Evolutionary conservation across 2,797 vertebrate genomes (phyloP).

Genomic region (Myotis planiceps): DNA sequence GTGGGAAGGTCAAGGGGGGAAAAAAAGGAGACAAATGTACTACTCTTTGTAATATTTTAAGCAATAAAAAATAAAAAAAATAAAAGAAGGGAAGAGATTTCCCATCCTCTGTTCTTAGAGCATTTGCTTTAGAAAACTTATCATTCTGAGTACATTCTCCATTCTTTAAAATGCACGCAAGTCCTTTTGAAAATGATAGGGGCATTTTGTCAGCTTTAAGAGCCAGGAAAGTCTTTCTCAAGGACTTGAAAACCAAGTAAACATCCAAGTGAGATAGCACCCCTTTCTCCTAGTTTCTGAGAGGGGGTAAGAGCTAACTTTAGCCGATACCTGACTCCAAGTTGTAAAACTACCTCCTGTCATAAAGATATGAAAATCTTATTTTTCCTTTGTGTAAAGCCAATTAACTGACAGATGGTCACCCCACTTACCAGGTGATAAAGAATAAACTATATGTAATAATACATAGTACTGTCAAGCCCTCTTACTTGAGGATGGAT

Average conservation of each 20-base stretch:
- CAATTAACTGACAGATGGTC: background rate
- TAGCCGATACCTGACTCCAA: background rate
- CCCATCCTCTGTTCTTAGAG: background rate
- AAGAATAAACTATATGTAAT: background rate
- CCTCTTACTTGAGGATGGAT: background rate
- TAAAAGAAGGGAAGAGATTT: background rate
- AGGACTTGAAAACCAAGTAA: background rate
- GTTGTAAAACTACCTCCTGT: background rate
- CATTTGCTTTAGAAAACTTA: background rate
- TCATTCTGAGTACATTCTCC: background rate
- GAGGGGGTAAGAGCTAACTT: background rate
- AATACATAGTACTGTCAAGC: background rate
- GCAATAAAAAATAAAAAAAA: too few species aligned
- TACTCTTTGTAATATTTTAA: too few species aligned
- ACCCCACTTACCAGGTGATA: background rate
- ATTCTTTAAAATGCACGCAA: background rate
- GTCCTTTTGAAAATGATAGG: background rate
- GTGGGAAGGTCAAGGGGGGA: too few species aligned
- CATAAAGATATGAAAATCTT: background rate
- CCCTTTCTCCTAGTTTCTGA: background rate
- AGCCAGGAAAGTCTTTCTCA: background rate
- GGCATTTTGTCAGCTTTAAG: background rate
- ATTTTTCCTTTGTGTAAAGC: background rate
- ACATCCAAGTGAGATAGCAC: background rate
- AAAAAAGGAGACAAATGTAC: too few species aligned